These are phyloP conservation scores for Hestina assimilis DNA, from an alignment of 1,140 invertebrate species.

Conservation along the genomic window DNA sequence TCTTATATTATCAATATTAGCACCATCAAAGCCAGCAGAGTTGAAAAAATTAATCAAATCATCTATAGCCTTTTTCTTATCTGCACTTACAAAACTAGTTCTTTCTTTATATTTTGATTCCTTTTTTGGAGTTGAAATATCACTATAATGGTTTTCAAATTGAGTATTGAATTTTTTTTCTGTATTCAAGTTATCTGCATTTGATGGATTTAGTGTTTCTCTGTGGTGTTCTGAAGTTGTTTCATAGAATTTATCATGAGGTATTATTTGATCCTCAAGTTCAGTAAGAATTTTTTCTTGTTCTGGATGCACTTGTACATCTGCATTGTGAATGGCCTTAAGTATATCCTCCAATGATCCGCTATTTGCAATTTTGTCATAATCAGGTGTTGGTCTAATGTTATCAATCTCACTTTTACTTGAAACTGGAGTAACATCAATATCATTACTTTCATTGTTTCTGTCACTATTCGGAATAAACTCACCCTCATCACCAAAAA, in stretches of 20 bases:
- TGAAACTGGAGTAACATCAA: slow-evolving; percentile 14
- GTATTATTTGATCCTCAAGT: slow-evolving; percentile 70
- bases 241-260: slow-evolving; percentile 34
- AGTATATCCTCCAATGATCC: slow-evolving; percentile 49
- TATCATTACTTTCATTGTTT: slow-evolving; percentile 36
- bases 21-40: slow-evolving; percentile 42
- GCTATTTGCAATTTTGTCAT: slow-evolving; percentile 39
- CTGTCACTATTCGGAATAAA: slow-evolving; percentile 36
- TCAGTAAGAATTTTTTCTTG: slow-evolving; percentile 48
- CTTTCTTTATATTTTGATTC: slow-evolving; percentile 27
- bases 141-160: slow-evolving; percentile 26
- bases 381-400: slow-evolving; percentile 29
- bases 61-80: slow-evolving; percentile 60
- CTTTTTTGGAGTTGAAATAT: slow-evolving; percentile 27
- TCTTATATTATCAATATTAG: slow-evolving; percentile 25
- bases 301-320: slow-evolving; percentile 44
- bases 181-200: slow-evolving; percentile 9
- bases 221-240: background rate
- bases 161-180: slow-evolving; percentile 28
- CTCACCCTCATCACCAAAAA: slow-evolving; percentile 66
- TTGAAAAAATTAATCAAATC: slow-evolving; percentile 64
- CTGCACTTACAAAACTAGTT: slow-evolving; percentile 31
- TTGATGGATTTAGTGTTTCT: background rate
- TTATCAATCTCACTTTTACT: slow-evolving; percentile 20
- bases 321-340: slow-evolving; percentile 47